phyloP scores from a whole-genome alignment of 2,113 vertebrate genomes.

The Neogobius melanostomus region DNA sequence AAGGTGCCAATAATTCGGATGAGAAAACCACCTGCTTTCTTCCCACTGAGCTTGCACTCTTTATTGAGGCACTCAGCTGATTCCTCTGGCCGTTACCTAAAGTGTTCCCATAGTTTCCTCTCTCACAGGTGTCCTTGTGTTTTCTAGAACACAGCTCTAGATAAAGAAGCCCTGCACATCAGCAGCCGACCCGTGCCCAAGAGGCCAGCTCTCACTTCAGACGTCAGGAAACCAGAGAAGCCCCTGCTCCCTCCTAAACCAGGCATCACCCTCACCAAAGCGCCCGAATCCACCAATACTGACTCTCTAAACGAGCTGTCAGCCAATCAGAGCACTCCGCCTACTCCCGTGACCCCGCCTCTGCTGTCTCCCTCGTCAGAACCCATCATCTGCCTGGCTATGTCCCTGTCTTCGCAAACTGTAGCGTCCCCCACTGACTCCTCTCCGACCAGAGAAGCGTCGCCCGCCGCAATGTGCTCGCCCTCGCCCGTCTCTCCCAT shows the following conservation, averaged over 20 bases:
- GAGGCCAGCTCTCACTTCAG: background rate
- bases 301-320: background rate
- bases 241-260: slow-evolving; percentile 15
- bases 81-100: background rate
- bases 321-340: background rate
- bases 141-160: slow-evolving; percentile 94
- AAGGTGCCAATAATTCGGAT: too few species aligned
- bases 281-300: slow-evolving; percentile 5
- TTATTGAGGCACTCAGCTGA: slow-evolving; percentile 1
- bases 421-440: background rate
- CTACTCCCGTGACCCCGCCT: slow-evolving; percentile 10
- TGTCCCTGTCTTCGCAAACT: slow-evolving; percentile 19
- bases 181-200: slow-evolving; percentile 45
- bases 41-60: background rate
- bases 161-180: slow-evolving; percentile 90
- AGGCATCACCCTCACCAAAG: slow-evolving; percentile 3
- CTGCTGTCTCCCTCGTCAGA: slow-evolving; percentile 14
- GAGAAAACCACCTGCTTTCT: too few species aligned
- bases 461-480: background rate
- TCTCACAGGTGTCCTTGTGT: slow-evolving; percentile 13
- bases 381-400: slow-evolving; percentile 3
- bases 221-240: slow-evolving; percentile 13
- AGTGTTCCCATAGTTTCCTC: background rate
- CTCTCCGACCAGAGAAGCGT: slow-evolving; percentile 10
- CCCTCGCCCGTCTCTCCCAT: slow-evolving; percentile 26